A percentile compares a stretch with the other conserved stretches of the same genome.
phyloP scores from a whole-genome alignment of 1,140 invertebrate genomes.

The Leptopilina boulardi region DNA sequence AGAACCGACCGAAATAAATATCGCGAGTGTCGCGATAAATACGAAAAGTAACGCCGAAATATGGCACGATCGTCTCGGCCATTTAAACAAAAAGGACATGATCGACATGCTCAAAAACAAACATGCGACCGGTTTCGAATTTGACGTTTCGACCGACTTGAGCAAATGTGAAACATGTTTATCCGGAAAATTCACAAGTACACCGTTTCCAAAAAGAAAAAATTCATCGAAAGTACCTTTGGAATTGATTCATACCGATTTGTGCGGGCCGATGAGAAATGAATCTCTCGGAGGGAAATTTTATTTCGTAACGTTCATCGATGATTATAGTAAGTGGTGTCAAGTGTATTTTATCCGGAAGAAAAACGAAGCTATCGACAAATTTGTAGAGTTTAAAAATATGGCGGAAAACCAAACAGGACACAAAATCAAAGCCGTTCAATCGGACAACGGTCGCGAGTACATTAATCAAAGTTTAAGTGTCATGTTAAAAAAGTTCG shows the following conservation, averaged over 20 bases:
- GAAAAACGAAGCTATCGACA: conserved; percentile 28
- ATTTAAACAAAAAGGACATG: conserved; percentile 34
- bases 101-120: background rate
- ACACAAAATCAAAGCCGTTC: conserved; percentile 36
- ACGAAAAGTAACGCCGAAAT: conserved; percentile 16
- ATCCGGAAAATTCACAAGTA: conserved; percentile 29
- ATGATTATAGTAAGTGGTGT: conserved; percentile 41
- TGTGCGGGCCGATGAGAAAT: conserved; percentile 20
- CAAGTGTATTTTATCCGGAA: conserved; percentile 44
- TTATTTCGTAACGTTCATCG: conserved; percentile 38
- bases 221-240: background rate
- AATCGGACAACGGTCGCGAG: conserved; percentile 35
- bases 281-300: conserved; percentile 17
- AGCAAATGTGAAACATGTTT: conserved; percentile 18
- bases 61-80: conserved; percentile 35
- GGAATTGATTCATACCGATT: no score
- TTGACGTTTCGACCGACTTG: background rate
- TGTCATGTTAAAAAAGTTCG: background rate
- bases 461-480: background rate
- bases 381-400: conserved; percentile 39
- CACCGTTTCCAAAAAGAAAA: conserved; percentile 21
- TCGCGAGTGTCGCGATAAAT: background rate
- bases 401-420: conserved; percentile 38
- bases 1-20: background rate
- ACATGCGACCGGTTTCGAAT: background rate